phyloP scores from a whole-genome alignment of 2,888 invertebrate species.

The Bimastos eiseni region DNA sequence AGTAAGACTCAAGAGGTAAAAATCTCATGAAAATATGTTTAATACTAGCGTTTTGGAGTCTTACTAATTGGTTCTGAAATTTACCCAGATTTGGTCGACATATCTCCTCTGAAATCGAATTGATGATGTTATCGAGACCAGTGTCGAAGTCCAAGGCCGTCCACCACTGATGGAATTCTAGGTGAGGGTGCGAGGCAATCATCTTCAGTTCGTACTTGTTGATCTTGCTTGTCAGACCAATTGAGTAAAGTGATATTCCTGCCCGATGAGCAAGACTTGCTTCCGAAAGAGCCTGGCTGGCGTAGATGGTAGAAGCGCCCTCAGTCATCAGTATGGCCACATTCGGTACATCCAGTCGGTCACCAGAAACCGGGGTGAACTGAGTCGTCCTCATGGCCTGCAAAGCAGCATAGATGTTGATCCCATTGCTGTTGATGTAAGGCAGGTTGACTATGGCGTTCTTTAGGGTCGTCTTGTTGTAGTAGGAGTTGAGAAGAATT shows the following conservation, averaged over 20 bases:
- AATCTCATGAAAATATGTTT: no score
- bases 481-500: neutral
- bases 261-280: neutral
- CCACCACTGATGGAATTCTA: conserved; percentile 31
- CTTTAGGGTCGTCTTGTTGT: conserved; percentile 27
- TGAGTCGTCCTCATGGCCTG: conserved; percentile 14
- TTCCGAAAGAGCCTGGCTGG: conserved; percentile 22
- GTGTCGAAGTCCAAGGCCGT: neutral
- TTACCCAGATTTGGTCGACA: conserved; percentile 27
- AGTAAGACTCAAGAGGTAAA: no score
- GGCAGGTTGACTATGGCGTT: conserved; percentile 23
- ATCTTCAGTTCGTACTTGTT: conserved; percentile 17
- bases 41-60: no score
- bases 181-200: conserved; percentile 8
- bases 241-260: neutral
- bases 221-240: conserved; percentile 22
- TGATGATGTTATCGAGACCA: conserved; percentile 9
- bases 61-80: neutral
- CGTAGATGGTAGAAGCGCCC: conserved; percentile 19
- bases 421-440: neutral
- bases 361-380: conserved; percentile 26
- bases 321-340: conserved; percentile 32
- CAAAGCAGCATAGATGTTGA: conserved; percentile 26
- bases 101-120: conserved; percentile 19
- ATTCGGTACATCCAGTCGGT: conserved; percentile 34